A percentile compares a stretch with the other conserved stretches of the same genome.
These are phyloP conservation scores for Epistrophe grossulariae DNA, from an alignment of 2,888 invertebrate genomes.

Conservation along the genomic window DNA sequence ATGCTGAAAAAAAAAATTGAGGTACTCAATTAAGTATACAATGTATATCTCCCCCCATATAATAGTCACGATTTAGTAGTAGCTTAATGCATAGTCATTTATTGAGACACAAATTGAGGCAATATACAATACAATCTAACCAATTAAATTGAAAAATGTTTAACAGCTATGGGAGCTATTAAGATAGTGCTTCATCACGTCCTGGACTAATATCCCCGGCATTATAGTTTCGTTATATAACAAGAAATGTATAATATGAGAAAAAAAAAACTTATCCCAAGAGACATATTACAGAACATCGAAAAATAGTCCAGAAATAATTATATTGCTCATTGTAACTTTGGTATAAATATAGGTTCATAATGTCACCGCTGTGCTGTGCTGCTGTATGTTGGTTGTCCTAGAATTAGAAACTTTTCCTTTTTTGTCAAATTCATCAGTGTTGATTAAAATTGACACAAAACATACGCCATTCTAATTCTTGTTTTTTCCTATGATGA, in stretches of 20 bases:
- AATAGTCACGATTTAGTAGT: conserved; percentile 21
- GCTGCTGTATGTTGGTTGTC: neutral
- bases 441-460: conserved; percentile 39
- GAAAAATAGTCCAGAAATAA: neutral
- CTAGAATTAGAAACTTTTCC: neutral
- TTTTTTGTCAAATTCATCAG: conserved; percentile 12
- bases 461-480: neutral
- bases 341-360: neutral
- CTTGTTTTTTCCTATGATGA: neutral
- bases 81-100: conserved; percentile 11
- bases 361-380: neutral
- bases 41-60: neutral
- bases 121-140: neutral
- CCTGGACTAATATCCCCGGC: neutral
- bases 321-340: neutral
- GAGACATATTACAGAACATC: neutral
- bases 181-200: conserved; percentile 10
- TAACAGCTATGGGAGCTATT: conserved; percentile 21
- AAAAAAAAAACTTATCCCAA: neutral
- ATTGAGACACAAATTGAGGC: conserved; percentile 3
- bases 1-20: neutral
- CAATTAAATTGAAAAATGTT: conserved; percentile 40
- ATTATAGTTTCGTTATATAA: neutral
- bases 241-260: neutral
- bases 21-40: neutral